Base-by-base conservation (phyloP, 2,888 invertebrate species). In the Scaptomyza caliginosa region DNA sequence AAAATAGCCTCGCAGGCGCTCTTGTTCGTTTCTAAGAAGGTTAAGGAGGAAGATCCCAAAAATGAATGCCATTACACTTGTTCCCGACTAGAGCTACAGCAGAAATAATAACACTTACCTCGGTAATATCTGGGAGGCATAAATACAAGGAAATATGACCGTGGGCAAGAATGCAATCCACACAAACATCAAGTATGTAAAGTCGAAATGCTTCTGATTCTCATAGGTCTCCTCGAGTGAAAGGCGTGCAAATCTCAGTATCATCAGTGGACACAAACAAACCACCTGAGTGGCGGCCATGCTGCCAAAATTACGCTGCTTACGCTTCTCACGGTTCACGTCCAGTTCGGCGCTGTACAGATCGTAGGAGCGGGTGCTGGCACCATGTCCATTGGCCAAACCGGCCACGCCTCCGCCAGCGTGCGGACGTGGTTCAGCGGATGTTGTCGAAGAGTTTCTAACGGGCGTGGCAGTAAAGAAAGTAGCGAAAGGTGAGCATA, bases 151-250 rank as follows among this genome's bases (percentile, higher is more conserved):
- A 19, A 94, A 95, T 19, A 93, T 93, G 58, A 94, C 93, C 0
- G 94, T 94, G 6, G 95, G 94, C 58, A 95, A 82, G 78, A 95
- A 95, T 1, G 94, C 95, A 54, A 95, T 91, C 94, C 95, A 95
- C 5, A 95, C 94, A 78, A 95, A 94, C 86, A 94, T 92, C 43
- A 94, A 92, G 88, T 93, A 95, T 2, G 94, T 94, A 49, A 95
- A 93, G 83, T 95, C 95, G 68, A 95, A 94, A 79, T 94, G 93
- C 32, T 92, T 93, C 43, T 92, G 93, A 88, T 95, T 95, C 66
- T 94, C 94, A 81, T 95, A 94, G 0, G 94, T 95, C 88, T 95
- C 95, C 52, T 93, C 92, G 43, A 95, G 91, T 38, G 94, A 93
- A 76, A 94, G 92, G 46, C 94, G 93, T 0, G 94, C 94, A 40